These are phyloP conservation scores for Meteorus cinctellus DNA, from an alignment of 2,888 invertebrate genomes.

Conservation along the genomic window DNA sequence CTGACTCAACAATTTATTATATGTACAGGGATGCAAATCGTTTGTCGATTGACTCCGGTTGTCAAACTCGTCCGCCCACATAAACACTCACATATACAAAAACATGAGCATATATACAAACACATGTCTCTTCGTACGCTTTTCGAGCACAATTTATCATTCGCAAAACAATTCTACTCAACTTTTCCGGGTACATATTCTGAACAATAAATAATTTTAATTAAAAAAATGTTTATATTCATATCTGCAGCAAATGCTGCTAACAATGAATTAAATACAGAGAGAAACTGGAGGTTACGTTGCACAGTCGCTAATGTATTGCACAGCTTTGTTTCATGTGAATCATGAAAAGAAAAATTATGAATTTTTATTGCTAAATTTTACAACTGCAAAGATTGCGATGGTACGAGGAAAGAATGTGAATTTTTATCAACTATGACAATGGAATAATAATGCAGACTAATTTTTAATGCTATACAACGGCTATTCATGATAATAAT, in stretches of 20 bases:
- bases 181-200: conserved; percentile 24
- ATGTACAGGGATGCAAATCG: conserved; percentile 47
- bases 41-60: conserved; percentile 47
- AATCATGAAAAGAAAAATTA: no score
- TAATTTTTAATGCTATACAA: no score
- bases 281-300: no score
- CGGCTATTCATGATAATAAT: no score
- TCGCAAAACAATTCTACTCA: conserved; percentile 28
- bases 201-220: conserved; percentile 18
- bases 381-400: no score
- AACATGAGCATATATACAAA: background rate
- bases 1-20: conserved; percentile 15
- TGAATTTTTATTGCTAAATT: no score
- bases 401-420: no score
- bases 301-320: no score
- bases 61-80: conserved; percentile 53
- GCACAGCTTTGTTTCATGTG: no score
- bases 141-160: conserved; percentile 30
- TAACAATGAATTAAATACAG: background rate
- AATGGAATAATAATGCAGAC: no score
- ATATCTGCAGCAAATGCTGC: background rate
- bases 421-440: no score
- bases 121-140: conserved; percentile 6
- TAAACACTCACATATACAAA: conserved; percentile 11
- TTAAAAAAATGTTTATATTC: background rate